Percentiles rank a stretch among this genome's conserved stretches.
phyloP scores from a whole-genome alignment of 2,797 vertebrate genomes.

The Rhodeus uyekii region DNA sequence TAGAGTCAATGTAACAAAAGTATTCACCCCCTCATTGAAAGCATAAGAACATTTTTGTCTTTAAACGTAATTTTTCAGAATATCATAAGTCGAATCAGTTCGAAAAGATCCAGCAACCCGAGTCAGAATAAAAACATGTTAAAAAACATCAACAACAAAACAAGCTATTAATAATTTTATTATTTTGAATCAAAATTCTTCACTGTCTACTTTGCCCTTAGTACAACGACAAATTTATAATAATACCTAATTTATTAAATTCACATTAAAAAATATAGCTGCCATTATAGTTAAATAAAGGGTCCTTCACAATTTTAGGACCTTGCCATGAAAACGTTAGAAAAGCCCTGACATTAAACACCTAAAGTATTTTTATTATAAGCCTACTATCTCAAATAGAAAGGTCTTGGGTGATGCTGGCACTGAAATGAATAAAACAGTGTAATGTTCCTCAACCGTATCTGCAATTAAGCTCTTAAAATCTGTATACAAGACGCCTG shows the following conservation, averaged over 20 bases:
- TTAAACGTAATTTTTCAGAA: too few relatives aligned
- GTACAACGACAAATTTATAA: neutral
- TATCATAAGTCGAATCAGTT: too few relatives aligned
- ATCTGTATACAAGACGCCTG: neutral
- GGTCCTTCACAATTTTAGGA: neutral
- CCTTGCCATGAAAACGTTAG: neutral
- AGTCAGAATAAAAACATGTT: too few relatives aligned
- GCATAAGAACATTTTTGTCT: too few relatives aligned
- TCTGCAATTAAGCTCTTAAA: neutral
- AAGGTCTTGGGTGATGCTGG: neutral
- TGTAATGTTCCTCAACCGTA: neutral
- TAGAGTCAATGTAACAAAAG: too few relatives aligned
- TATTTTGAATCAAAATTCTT: too few relatives aligned
- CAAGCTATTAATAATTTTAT: too few relatives aligned
- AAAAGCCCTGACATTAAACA: neutral
- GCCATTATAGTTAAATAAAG: neutral
- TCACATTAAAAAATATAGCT: neutral
- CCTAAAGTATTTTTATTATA: neutral
- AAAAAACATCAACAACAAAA: too few relatives aligned
- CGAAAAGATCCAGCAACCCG: too few relatives aligned
- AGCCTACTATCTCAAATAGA: neutral
- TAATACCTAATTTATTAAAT: neutral
- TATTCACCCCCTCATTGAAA: too few relatives aligned
- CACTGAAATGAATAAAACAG: neutral
- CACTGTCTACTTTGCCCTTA: neutral